Evolutionary conservation across 2,797 vertebrate species (phyloP), one percentile per base, ranked within the genome.

Genomic region (Cuculus canorus): DNA sequence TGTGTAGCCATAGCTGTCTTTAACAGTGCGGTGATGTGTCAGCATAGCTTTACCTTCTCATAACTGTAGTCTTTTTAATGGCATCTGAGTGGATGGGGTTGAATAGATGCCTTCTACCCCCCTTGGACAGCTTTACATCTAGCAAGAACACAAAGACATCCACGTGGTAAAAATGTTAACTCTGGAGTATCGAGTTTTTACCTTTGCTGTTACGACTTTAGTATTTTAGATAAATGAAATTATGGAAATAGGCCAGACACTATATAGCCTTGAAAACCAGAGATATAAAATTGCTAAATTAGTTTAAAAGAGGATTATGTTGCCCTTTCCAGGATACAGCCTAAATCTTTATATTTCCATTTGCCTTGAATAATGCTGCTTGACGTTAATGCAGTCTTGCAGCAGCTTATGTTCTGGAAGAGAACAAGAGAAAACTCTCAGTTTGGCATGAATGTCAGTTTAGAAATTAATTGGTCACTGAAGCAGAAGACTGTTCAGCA

Each of bases 351-450:
- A 3, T 82, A 82, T 96, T 97, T 95, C 73, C 79, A 7, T 91
- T 94, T 96, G 56, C 79, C 50, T 96, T 73, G 71, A 90, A 82
- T 93, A 97, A 93, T 88, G 70, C 71, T 84, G 80, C 71, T 92
- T 94, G 95, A 96, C 73, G 50, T 82, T 91, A 95, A 91, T 96
- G 95, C 77, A 88, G 47, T 79, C 90, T 78, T 95, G 86, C 59
- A 95, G 80, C 76, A 92, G 86, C 69, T 97, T 94, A 54, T 83
- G 66, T 82, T 95, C 35, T 72, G 68, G 75, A 71, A 66, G 53
- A 83, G 86, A 95, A 75, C 65, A 93, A 60, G 84, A 89, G 59
- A 86, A 96, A 94, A 93, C 56, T 93, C 80, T 59, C 71, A 73
- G 60, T 91, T 95, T 90, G 57, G 91, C 92, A 83, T 72, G 87